Percentiles rank a stretch among this genome's conserved stretches.
phyloP scores from a whole-genome alignment of 2,888 invertebrate species.

The Gnatocerus cornutus region DNA sequence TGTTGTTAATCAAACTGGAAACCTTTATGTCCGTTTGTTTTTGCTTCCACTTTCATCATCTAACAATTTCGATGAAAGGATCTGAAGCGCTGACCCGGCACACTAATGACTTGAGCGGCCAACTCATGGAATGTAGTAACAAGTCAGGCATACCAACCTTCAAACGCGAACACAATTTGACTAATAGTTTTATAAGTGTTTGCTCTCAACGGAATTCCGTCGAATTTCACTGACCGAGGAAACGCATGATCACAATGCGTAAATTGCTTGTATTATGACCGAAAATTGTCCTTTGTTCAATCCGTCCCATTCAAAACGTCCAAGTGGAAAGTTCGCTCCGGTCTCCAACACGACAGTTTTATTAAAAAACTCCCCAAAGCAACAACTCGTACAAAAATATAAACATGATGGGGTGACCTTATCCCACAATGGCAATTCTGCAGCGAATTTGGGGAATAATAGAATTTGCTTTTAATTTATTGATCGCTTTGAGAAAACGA shows the following conservation, averaged over 20 bases:
- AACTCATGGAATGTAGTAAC: constrained; percentile 48
- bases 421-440: constrained; percentile 9
- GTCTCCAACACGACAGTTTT: constrained; percentile 29
- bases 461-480: constrained; percentile 41
- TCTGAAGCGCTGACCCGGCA: constrained; percentile 4
- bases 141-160: constrained; percentile 49
- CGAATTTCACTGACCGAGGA: constrained; percentile 45
- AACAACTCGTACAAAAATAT: constrained; percentile 15
- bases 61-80: constrained; percentile 13
- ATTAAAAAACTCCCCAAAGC: constrained; percentile 35
- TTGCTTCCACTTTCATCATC: constrained; percentile 4
- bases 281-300: constrained; percentile 45
- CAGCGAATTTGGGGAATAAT: constrained; percentile 28
- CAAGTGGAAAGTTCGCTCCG: constrained; percentile 39
- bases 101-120: constrained; percentile 25
- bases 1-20: not conserved
- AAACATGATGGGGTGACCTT: constrained; percentile 25
- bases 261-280: constrained; percentile 41
- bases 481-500: constrained; percentile 35
- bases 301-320: constrained; percentile 32
- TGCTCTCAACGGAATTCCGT: constrained; percentile 55
- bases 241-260: constrained; percentile 50
- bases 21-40: constrained; percentile 3
- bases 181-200: constrained; percentile 67
- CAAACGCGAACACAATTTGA: constrained; percentile 61